Conservation (phyloP, 2,888 invertebrate species). For the Netelia melanura region DNA sequence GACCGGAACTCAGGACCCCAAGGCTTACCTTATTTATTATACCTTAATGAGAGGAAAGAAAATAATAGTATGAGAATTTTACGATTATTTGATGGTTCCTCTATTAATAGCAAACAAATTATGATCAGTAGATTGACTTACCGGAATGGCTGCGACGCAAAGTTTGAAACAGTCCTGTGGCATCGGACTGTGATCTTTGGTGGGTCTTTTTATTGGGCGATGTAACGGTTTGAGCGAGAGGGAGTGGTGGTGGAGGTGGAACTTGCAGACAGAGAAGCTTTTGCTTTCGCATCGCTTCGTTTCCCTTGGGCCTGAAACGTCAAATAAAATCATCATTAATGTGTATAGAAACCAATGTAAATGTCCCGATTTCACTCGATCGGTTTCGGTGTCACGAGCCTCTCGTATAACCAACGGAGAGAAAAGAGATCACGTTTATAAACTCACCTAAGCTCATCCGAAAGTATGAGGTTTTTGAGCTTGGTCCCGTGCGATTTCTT, state of each 20-base stretch:
- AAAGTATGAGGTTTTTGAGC: constrained; percentile 90
- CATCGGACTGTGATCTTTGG: constrained; percentile 93
- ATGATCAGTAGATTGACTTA: constrained; percentile 62
- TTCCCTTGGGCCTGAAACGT: constrained; percentile 81
- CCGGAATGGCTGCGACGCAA: constrained; percentile 84
- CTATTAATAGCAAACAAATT: constrained; percentile 29
- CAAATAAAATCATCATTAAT: constrained; percentile 10
- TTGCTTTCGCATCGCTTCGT: constrained; percentile 79
- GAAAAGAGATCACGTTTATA: not conserved
- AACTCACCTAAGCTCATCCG: constrained; percentile 87
- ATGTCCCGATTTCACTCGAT: not conserved
- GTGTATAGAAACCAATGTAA: too few species aligned
- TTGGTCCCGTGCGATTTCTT: constrained; percentile 92
- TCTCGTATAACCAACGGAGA: not conserved
- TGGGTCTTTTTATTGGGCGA: constrained; percentile 90
- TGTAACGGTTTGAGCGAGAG: constrained; percentile 81
- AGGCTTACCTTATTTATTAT: constrained; percentile 88
- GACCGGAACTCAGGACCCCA: constrained; percentile 96
- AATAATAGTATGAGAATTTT: not conserved
- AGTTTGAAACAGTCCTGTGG: constrained; percentile 89
- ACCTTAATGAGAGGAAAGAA: constrained; percentile 73
- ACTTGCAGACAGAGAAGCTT: constrained; percentile 81
- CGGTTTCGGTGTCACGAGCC: not conserved
- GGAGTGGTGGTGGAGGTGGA: constrained; percentile 82
- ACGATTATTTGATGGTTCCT: not conserved